Base-by-base conservation (phyloP, 2,888 invertebrate species). In the Clepsis dumicolana region DNA sequence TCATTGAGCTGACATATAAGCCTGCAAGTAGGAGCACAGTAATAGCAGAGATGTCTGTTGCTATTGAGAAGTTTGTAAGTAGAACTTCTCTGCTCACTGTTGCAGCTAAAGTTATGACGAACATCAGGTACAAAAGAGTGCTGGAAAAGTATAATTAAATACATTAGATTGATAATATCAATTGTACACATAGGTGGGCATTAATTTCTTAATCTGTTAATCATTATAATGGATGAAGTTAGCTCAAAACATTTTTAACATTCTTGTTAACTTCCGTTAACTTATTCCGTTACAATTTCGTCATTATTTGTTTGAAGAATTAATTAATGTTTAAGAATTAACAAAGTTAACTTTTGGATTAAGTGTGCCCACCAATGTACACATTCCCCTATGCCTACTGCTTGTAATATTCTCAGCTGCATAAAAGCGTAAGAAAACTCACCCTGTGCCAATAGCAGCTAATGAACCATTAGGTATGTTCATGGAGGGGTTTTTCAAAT, bases 381-480 rank as follows among this genome's bases (percentile, higher is more conserved):
- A n/a, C n/a, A n/a, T n/a, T n/a, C n/a, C n/a, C n/a, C n/a, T n/a
- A n/a, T n/a, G n/a, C n/a, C n/a, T n/a, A n/a, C n/a, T n/a, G n/a
- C 29, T 18, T 44, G 16, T 44, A 44, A 44, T 44, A 44, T 44
- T 18, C 8, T 16, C 44, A 18, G 16, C 18, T 7, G 2, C 2
- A 2, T 44, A 44, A 44, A 4, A 44, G 18, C 7, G 5, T 18
- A 44, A 44, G 18, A 38, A 5, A 7, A 65, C 70, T 79, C 78
- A 98, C 98, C 98, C 98, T 63, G 98, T 97, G 70, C 97, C 96
- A 73, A 99, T 96, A 54, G 99, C 98, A 44, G 98, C 97, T 64
- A 99, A 89, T 1, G 99, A 98, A 14, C 99, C 99, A 88, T 97
- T 97, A 0, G 99, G 99, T 82, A 99, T 99, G 87, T 98, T 98